Evolutionary conservation across 1,140 invertebrate genomes (phyloP).

Genomic region (Theocolax elegans): DNA sequence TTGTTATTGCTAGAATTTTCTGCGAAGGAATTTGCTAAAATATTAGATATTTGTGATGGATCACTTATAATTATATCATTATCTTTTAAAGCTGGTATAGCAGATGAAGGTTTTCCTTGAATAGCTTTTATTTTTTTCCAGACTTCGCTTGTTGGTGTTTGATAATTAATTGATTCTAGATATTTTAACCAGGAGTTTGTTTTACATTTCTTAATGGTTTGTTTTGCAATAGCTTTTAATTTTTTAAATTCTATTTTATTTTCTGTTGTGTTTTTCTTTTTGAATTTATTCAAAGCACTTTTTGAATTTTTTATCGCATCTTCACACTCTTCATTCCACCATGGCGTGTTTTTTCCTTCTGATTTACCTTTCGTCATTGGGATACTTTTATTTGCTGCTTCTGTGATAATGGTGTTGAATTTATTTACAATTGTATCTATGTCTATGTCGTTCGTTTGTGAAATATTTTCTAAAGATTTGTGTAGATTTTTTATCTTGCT

Average conservation of each 20-base stretch:
- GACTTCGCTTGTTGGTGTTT: slow-evolving; percentile 12
- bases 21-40: slow-evolving; percentile 47
- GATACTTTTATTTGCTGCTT: background rate
- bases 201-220: background rate
- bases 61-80: background rate
- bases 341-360: background rate
- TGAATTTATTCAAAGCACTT: slow-evolving; percentile 1
- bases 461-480: background rate
- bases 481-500: background rate
- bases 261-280: background rate
- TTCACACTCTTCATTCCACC: background rate
- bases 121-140: slow-evolving; percentile 43
- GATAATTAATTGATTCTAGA: slow-evolving; percentile 26
- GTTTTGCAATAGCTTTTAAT: background rate
- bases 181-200: background rate
- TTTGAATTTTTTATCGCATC: background rate
- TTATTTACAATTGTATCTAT: background rate
- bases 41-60: slow-evolving; percentile 43
- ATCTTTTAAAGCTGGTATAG: background rate
- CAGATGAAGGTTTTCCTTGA: background rate
- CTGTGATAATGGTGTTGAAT: background rate
- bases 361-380: background rate
- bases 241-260: slow-evolving; percentile 11
- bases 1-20: slow-evolving; percentile 49
- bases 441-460: background rate